A percentile compares a stretch with the other conserved stretches of the same genome.
Evolutionary conservation across 2,888 invertebrate species (phyloP).

Genomic region (Charanyca ferruginea): DNA sequence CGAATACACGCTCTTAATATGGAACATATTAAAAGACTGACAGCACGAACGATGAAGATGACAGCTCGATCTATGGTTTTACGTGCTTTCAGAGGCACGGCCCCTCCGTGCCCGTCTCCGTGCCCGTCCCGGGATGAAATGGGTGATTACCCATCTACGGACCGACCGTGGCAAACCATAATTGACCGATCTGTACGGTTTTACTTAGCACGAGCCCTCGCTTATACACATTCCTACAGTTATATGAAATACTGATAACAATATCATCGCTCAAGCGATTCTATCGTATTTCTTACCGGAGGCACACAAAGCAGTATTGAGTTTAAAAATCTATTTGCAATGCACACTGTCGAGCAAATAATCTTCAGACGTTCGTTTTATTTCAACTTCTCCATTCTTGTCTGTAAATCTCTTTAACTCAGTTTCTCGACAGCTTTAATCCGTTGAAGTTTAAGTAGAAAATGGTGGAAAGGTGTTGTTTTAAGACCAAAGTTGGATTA

Average conservation of each 20-base stretch:
- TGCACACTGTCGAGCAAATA: conserved; percentile 2
- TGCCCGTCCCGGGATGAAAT: no score
- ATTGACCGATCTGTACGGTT: no score
- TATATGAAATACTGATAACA: not conserved
- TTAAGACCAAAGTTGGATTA: not conserved
- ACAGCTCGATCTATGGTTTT: no score
- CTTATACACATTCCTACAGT: not conserved
- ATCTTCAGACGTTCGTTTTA: conserved; percentile 11
- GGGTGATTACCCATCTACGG: no score
- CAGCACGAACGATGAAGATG: no score
- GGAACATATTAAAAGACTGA: no score
- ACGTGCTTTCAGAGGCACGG: no score
- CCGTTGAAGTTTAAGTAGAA: not conserved
- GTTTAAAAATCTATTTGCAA: conserved; percentile 34
- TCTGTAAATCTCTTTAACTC: not conserved
- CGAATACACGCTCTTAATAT: no score
- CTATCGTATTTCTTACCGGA: conserved; percentile 8
- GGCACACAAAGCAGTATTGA: conserved; percentile 12
- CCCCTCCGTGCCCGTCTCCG: no score
- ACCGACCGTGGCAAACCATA: no score
- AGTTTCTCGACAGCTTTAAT: conserved; percentile 5
- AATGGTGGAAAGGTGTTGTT: not conserved
- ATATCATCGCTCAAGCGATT: not conserved
- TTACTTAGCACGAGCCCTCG: no score
- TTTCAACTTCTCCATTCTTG: conserved; percentile 30